Base-by-base conservation (phyloP, 2,888 invertebrate genomes). In the Octonoba sinensis region DNA sequence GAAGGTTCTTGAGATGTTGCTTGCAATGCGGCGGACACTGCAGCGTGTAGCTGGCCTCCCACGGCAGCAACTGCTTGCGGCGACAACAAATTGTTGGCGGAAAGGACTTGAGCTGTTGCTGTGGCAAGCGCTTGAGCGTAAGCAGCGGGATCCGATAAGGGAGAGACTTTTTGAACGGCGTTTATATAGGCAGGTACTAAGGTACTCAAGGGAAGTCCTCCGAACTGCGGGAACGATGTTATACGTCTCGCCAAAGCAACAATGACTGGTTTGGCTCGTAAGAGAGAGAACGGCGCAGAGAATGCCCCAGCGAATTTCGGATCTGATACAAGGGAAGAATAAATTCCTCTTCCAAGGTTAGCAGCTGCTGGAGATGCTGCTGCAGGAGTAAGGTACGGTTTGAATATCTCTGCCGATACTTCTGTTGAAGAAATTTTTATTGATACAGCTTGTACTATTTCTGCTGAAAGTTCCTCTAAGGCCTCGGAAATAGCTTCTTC, bases 31-130 rank as follows among this genome's bases (percentile, higher is more conserved):
- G 54, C 20, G 8, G 54, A 15, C 18, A 54, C 20, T 54, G 54
- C 54, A 15, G n/a, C 8, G 8, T 54, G 54, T 6, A 54, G 18
- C n/a, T n/a, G 36, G 6, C 18, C 16, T 54, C 54, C 20, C 54
- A 20, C 54, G 20, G 20, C 18, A 18, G 54, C 54, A 24, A 59
- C 22, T 22, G 59, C 59, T 59, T 59, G 59, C 20, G 20, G 22
- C 24, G 59, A 22, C 59, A 59, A 24, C 59, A 59, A 59, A 59
- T 59, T 24, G 22, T 59, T 59, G 3, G 18, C 59, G 59, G 18
- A 24, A 16, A 59, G 24, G 11, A 18, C 15, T 22, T 22, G 59
- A 59, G 59, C 59, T 16, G 59, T 59, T 12, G 24, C 15, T 22
- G 59, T 59, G 22, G 59, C 59, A 2, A 59, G 18, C 15, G 8